Evolutionary conservation across 2,113 vertebrate genomes (phyloP), one percentile per base, ranked within the genome.

Genomic region (Channa argus): DNA sequence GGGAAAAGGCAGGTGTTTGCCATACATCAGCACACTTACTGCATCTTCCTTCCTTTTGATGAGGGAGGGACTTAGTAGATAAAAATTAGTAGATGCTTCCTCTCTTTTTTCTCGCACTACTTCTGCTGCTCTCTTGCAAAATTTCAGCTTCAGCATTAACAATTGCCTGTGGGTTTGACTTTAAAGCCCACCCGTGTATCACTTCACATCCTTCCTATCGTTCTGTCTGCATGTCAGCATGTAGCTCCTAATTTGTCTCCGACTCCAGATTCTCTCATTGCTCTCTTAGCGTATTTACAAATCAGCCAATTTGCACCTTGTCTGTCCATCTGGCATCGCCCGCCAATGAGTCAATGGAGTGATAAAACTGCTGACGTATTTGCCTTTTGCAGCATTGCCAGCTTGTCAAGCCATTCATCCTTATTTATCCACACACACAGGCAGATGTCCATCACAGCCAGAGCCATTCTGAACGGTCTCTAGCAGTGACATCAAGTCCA

Each of bases 321-420:
- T 53, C 65, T 52, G 58, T 79, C 72, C 75, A 85, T 88, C 87
- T 89, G 82, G 87, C 79, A 9, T 63, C n/a, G 11, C 54, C 49
- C 13, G n/a, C 39, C 36, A 2, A 33, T 86, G 88, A 91, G 14
- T 91, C 88, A 90, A 45, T 8, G 46, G 45, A 86, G 83, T 76
- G 87, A 80, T 53, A 79, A 88, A 76, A 53, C 44, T 47, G 15
- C 45, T 92, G 91, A 91, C 91, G 90, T 86, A 89, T 83, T 91
- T 91, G 87, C 69, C 66, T 89, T 82, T 84, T 73, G 83, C 83
- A 71, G 78, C 3, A 33, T 49, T 58, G 76, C 74, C 86, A 89
- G 58, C 76, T 62, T 83, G 86, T 46, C 72, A 88, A 82, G 80
- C 85, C 74, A 74, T 86, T 88, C 81, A 85, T 85, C 46, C 70